phyloP scores from a whole-genome alignment of 2,113 vertebrate genomes.

The Canis aureus region DNA sequence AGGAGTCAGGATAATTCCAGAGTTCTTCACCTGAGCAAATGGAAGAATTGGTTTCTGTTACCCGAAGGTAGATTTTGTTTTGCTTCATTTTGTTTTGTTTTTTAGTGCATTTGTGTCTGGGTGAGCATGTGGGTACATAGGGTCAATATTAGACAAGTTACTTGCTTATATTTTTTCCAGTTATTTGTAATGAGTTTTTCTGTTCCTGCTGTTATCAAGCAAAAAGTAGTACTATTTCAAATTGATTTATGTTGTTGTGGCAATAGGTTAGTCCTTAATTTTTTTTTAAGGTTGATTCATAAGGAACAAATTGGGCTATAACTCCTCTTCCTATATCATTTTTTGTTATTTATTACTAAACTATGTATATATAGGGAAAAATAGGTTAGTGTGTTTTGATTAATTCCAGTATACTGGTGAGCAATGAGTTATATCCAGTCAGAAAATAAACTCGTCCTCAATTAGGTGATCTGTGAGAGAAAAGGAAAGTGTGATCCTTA shows the following conservation, averaged over 20 bases:
- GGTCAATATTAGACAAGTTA: background rate
- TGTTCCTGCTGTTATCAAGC: background rate
- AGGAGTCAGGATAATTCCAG: background rate
- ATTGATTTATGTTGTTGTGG: background rate
- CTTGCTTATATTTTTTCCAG: background rate
- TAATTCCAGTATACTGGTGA: background rate
- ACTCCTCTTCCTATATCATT: background rate
- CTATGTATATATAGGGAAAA: background rate
- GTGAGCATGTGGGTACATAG: background rate
- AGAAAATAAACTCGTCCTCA: background rate
- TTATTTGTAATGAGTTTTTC: background rate
- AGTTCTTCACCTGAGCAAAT: background rate
- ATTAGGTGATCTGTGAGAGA: background rate
- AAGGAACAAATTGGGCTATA: background rate
- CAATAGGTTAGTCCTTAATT: background rate
- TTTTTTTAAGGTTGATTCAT: background rate
- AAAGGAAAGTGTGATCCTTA: background rate
- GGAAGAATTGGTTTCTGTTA: background rate
- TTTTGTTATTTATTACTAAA: slow-evolving; percentile 23
- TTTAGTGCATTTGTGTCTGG: background rate
- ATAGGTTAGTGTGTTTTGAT: background rate
- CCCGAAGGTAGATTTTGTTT: background rate
- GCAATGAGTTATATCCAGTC: background rate
- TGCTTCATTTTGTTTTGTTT: background rate
- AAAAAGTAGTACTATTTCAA: background rate